These are phyloP conservation scores for Sciurus vulgaris DNA, from an alignment of 2,797 vertebrate genomes.

Conservation along the genomic window DNA sequence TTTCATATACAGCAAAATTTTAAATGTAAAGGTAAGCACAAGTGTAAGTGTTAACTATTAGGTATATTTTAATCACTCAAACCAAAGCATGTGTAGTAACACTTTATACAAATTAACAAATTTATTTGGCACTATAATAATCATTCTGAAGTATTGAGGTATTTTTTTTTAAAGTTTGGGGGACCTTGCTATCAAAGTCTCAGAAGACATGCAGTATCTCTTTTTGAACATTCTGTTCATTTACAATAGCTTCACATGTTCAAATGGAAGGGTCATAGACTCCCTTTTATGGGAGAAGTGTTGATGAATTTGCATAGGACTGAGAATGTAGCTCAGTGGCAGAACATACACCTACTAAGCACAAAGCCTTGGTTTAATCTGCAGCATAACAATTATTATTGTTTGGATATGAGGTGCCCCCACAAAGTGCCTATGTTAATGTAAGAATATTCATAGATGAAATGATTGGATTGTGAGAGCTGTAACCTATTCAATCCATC, in stretches of 20 bases:
- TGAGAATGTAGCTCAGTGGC: neutral
- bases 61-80: slow-evolving; percentile 31
- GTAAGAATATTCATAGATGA: neutral
- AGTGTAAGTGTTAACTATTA: slow-evolving; percentile 36
- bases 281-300: neutral
- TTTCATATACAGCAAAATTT: slow-evolving; percentile 42
- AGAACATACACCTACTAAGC: no score
- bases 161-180: neutral
- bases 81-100: slow-evolving; percentile 61
- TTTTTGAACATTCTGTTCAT: neutral
- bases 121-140: slow-evolving; percentile 39
- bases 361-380: neutral
- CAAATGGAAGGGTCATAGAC: neutral
- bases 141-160: slow-evolving; percentile 1
- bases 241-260: neutral
- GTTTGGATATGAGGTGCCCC: neutral
- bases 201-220: neutral
- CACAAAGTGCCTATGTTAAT: neutral
- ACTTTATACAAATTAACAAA: slow-evolving; percentile 60
- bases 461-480: neutral
- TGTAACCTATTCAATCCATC: neutral
- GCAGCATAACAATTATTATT: neutral
- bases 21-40: slow-evolving; percentile 62
- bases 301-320: neutral
- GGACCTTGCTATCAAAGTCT: neutral